Conservation (phyloP, 1,140 invertebrate species). For the Archivesica marissinica region DNA sequence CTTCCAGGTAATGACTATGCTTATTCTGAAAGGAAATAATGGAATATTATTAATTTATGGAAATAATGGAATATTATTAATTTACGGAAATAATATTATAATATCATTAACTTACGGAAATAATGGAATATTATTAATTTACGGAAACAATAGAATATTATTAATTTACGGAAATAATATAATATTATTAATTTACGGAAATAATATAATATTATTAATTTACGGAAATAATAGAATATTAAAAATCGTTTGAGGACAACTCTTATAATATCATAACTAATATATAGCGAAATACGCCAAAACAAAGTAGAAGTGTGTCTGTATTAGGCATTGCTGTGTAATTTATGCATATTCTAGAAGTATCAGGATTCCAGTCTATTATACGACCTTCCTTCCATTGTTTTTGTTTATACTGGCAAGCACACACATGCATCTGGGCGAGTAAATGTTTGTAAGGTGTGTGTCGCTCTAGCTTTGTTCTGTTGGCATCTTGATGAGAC, state of each 20-base stretch:
- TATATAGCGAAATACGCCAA: not conserved
- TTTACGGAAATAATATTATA: not conserved
- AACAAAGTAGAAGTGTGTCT: not conserved
- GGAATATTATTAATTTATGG: too few relatives aligned
- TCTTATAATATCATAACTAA: not conserved
- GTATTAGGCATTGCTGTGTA: not conserved
- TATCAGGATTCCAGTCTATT: too few relatives aligned
- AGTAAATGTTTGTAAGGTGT: too few relatives aligned
- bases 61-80: too few relatives aligned
- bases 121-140: not conserved
- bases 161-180: not conserved
- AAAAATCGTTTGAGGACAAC: not conserved
- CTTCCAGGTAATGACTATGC: conserved; percentile 24
- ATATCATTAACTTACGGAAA: not conserved
- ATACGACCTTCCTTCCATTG: too few relatives aligned
- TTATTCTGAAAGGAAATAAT: not conserved
- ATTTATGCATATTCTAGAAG: too few relatives aligned
- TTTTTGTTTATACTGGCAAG: too few relatives aligned
- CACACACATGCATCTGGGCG: too few relatives aligned
- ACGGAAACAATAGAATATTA: too few relatives aligned
- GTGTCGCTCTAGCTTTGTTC: too few relatives aligned
- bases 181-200: not conserved
- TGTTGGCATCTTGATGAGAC: too few relatives aligned
- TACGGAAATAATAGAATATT: not conserved
- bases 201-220: not conserved